Base-by-base conservation (phyloP, 1,140 invertebrate species). In the Bursaphelenchus mucronatus region DNA sequence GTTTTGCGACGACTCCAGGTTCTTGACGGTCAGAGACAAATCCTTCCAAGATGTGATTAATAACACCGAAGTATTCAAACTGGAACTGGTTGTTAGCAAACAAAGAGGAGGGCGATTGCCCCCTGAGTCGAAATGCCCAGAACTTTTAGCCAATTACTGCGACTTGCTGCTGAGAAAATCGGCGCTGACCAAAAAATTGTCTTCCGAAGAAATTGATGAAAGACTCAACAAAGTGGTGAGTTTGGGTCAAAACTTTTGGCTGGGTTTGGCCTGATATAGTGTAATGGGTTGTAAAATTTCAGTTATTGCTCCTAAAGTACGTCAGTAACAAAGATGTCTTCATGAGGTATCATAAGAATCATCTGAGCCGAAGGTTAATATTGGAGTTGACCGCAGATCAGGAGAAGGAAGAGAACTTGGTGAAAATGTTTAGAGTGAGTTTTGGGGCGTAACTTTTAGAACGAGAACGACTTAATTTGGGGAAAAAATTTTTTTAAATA, bases 261-360 rank as follows among this genome's bases (percentile, higher is more conserved):
- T 53, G 30, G 43, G 56, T 65, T 21, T 54, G 58, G 6, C 10
- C 21, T 43, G 3, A 40, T 11, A 44, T 13, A n/a, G 8, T 17
- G 40, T 59, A n/a, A 15, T n/a, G 30, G 69, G 67, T 69, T 47
- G 30, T 30, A 30, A 30, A 30, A 30, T 82, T 85, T 65, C 80
- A 89, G 88, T 83, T 97, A 61, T 84, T 97, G 77, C 92, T 98
- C 49, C 85, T 99, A 52, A 99, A 99, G 83, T 99, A 99, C 84
- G 93, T 99, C 55, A 91, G 94, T 82, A 97, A 97, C 82, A 98
- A 98, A 83, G 95, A 99, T 86, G 93, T 98, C 8, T 99, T 99
- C 81, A 98, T 99, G 94, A 86, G 94, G 67, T 97, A 95, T 83
- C 93, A 99, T 83, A 98, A 98, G 84, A 92, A 92, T 46, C 94